These are phyloP conservation scores for Gymnothorax reevesii DNA, from an alignment of 2,797 vertebrate genomes.

Conservation along the genomic window DNA sequence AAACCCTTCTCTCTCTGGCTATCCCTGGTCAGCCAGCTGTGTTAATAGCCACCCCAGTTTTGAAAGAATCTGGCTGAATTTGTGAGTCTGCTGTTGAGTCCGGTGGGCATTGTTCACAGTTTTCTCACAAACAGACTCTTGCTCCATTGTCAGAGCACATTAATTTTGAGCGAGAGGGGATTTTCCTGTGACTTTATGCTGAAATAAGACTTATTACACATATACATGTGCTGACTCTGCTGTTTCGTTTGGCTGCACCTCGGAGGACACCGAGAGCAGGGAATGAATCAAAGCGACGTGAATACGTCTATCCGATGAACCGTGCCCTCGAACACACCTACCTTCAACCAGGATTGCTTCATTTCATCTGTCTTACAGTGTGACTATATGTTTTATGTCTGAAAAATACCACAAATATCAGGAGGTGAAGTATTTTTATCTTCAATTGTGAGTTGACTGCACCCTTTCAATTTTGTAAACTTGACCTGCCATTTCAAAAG, in stretches of 20 bases:
- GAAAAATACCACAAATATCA: not conserved
- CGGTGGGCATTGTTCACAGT: conserved; percentile 27
- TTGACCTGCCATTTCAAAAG: not conserved
- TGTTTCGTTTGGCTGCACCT: conserved; percentile 18
- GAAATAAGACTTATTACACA: conserved; percentile 28
- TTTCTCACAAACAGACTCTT: conserved; percentile 21
- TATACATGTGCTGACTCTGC: conserved; percentile 35
- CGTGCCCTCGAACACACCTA: not conserved
- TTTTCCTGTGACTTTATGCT: conserved; percentile 36
- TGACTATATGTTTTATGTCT: no score
- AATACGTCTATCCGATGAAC: not conserved
- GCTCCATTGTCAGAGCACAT: conserved; percentile 32
- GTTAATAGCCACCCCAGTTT: conserved; percentile 33
- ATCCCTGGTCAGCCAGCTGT: conserved; percentile 33
- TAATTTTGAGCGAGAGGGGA: conserved; percentile 15
- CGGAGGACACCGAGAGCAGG: not conserved
- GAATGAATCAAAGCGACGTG: not conserved
- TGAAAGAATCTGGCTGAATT: conserved; percentile 26
- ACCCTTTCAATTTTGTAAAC: not conserved
- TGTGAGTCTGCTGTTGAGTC: conserved; percentile 22
- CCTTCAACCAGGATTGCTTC: not conserved
- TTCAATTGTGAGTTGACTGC: not conserved
- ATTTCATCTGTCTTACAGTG: not conserved
- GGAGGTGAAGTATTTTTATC: not conserved
- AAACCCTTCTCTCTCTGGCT: conserved; percentile 2